Percentiles rank a stretch among this genome's conserved stretches.
These are phyloP conservation scores for Fragum whitleyi DNA, from an alignment of 2,888 invertebrate genomes.

Conservation along the genomic window DNA sequence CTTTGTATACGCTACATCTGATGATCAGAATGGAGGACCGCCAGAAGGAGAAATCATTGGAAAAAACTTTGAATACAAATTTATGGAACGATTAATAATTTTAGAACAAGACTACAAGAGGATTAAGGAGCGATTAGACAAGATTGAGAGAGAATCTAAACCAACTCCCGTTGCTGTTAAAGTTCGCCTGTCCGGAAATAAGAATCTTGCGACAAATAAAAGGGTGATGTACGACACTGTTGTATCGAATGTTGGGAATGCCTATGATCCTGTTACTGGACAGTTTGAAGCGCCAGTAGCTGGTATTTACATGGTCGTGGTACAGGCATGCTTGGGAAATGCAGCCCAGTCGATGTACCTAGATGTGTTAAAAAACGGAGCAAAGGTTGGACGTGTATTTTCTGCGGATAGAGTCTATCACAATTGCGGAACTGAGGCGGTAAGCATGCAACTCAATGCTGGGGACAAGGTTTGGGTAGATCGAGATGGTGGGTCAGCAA, in stretches of 20 bases:
- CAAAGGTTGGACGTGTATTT: constrained; percentile 32
- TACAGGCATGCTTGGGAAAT: constrained; percentile 17
- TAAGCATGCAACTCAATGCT: neutral
- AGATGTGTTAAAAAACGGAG: constrained; percentile 30
- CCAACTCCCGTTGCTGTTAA: neutral
- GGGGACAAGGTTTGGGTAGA: neutral
- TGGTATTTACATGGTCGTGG: constrained; percentile 3
- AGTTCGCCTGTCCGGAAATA: neutral
- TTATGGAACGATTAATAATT: neutral
- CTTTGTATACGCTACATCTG: no score
- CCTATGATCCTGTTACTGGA: neutral
- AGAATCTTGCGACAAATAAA: neutral
- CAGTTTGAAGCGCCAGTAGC: neutral
- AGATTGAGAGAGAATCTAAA: neutral
- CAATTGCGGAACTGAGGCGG: constrained; percentile 22
- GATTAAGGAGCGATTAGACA: neutral
- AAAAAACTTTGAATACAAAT: neutral
- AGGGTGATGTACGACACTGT: neutral
- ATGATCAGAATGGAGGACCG: no score
- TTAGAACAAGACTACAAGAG: neutral
- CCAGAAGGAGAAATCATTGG: no score
- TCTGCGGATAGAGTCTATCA: constrained; percentile 27
- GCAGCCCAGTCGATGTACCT: constrained; percentile 27
- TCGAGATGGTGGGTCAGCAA: neutral
- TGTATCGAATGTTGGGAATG: neutral